Evolutionary conservation across 2,888 invertebrate species (phyloP).

Genomic region (Marronus borbonicus): DNA sequence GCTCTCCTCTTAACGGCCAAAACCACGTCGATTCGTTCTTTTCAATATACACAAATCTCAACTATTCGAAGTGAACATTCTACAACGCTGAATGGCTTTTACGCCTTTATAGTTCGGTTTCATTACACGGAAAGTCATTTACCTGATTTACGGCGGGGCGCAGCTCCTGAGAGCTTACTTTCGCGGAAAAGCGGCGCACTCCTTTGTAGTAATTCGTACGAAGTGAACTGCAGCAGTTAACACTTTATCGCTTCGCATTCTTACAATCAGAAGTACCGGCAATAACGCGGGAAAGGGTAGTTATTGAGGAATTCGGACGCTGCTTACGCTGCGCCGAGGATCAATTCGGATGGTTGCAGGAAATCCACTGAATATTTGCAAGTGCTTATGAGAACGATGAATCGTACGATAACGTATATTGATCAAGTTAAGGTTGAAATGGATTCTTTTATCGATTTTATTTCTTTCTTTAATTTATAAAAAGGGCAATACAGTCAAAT

Average conservation of each 20-base stretch:
- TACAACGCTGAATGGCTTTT: slow-evolving; percentile 40
- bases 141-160: slow-evolving; percentile 44
- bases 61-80: slow-evolving; percentile 41
- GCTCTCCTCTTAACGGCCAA: neutral
- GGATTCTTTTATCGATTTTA: no score
- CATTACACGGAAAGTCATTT: slow-evolving; percentile 44
- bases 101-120: slow-evolving; percentile 46
- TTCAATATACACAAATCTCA: slow-evolving; percentile 42
- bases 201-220: slow-evolving; percentile 45
- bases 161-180: slow-evolving; percentile 47
- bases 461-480: no score
- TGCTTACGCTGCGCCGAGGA: slow-evolving; percentile 20
- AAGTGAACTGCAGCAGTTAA: slow-evolving; percentile 48
- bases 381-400: neutral
- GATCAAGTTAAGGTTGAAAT: no score
- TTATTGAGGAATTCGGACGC: slow-evolving; percentile 39
- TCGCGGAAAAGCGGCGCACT: slow-evolving; percentile 34
- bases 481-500: no score
- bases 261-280: slow-evolving; percentile 53
- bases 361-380: slow-evolving; percentile 14
- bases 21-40: slow-evolving; percentile 19
- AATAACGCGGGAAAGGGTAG: slow-evolving; percentile 54
- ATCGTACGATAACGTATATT: neutral
- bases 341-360: neutral
- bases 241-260: slow-evolving; percentile 49